Conservation (phyloP, 2,113 vertebrate species). For the Upupa epops region DNA sequence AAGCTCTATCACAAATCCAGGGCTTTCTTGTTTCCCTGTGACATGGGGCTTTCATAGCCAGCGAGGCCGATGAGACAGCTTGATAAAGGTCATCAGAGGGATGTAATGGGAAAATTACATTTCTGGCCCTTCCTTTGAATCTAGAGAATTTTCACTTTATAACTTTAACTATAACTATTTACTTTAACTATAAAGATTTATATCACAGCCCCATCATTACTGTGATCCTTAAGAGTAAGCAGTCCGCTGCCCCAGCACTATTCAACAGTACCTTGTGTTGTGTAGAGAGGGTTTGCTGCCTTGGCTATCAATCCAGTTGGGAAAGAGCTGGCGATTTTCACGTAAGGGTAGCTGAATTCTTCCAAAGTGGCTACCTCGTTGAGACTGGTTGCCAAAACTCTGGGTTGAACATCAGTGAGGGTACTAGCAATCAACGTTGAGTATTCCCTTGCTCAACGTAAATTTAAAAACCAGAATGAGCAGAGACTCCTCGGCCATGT, state of each 20-base stretch:
- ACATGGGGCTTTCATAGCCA: conserved; percentile 23
- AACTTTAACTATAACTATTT: conserved; percentile 20
- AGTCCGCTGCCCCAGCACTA: neutral
- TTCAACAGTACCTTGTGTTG: neutral
- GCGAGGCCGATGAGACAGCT: conserved; percentile 22
- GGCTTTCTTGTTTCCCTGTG: conserved; percentile 4
- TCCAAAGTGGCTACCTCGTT: neutral
- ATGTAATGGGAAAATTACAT: neutral
- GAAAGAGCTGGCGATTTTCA: neutral
- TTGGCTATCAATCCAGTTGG: neutral
- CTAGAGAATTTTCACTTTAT: neutral
- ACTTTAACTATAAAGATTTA: conserved; percentile 18
- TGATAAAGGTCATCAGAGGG: neutral
- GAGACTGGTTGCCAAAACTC: neutral
- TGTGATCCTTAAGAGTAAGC: neutral
- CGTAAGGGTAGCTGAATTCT: neutral
- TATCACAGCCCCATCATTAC: too few relatives aligned
- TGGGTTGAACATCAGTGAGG: neutral
- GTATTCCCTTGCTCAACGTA: neutral
- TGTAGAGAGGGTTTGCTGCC: neutral
- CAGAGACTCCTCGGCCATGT: neutral
- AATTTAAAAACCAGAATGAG: neutral
- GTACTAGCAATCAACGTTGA: accelerated
- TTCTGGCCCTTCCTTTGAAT: neutral
- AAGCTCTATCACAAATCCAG: conserved; percentile 35